Evolutionary conservation across 2,113 vertebrate genomes (phyloP).

Genomic region (Psammodynastes pulverulentus): DNA sequence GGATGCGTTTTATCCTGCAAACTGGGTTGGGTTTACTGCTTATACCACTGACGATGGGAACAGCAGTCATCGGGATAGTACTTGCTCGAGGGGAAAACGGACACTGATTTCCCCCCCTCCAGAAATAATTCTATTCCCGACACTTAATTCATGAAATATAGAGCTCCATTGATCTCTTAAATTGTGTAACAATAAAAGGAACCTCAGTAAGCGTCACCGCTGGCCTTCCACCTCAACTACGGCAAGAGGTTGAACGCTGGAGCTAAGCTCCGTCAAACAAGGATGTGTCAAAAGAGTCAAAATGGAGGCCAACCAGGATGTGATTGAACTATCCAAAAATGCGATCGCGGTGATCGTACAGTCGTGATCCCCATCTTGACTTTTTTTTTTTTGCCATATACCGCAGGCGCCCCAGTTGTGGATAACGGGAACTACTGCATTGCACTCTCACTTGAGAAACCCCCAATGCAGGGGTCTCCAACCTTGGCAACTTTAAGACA

Average conservation of each 20-base stretch:
- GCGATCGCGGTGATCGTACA: background rate
- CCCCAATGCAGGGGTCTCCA: too few relatives aligned
- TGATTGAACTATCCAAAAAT: background rate
- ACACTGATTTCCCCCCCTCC: rapidly evolving
- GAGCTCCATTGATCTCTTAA: background rate
- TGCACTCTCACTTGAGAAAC: background rate
- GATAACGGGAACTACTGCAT: background rate
- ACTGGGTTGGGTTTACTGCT: background rate
- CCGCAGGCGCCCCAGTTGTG: background rate
- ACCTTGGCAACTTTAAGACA: too few relatives aligned
- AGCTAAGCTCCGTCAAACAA: background rate
- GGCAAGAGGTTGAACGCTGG: background rate
- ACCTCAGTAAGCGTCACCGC: background rate
- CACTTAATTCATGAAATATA: background rate
- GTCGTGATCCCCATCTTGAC: background rate
- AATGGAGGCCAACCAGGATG: background rate
- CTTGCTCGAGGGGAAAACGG: background rate
- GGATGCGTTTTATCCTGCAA: background rate
- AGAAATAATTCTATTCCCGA: background rate
- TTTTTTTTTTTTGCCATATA: background rate
- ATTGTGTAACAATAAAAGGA: background rate
- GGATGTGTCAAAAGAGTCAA: background rate
- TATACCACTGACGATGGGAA: background rate
- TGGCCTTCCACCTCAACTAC: background rate
- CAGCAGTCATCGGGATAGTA: background rate